Conservation (phyloP, 1,140 invertebrate species). For the Drosophila jambulina region DNA sequence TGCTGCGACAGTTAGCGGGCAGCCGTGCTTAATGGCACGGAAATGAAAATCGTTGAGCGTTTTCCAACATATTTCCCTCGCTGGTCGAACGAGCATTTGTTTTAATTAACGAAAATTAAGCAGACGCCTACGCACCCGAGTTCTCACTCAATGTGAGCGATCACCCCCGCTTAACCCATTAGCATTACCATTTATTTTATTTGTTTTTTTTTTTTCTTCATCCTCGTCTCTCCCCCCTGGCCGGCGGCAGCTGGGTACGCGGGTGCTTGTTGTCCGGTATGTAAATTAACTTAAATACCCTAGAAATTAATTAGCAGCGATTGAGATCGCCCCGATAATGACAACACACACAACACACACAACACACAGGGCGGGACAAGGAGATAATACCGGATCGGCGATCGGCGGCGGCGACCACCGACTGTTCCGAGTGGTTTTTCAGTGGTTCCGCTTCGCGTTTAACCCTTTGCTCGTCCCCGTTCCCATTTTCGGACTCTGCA, state of each 20-base stretch:
- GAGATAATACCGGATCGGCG: conserved; percentile 4
- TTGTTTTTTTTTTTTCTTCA: not conserved
- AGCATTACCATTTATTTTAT: conserved; percentile 8
- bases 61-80: conserved; percentile 43
- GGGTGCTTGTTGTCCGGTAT: conserved; percentile 74
- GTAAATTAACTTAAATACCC: conserved; percentile 83
- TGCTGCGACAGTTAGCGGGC: conserved; percentile 39
- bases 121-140: conserved; percentile 22
- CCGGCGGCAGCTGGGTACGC: conserved; percentile 43
- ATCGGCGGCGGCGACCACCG: conserved; percentile 59
- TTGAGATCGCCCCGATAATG: conserved; percentile 77
- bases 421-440: conserved; percentile 59
- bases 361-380: not conserved
- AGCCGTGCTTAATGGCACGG: conserved; percentile 71
- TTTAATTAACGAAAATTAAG: conserved; percentile 81
- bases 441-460: conserved; percentile 49
- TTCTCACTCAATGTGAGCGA: conserved; percentile 9
- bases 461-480: conserved; percentile 46
- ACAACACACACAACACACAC: conserved; percentile 52
- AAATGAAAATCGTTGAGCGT: conserved; percentile 63
- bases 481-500: not conserved
- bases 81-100: conserved; percentile 57
- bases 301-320: conserved; percentile 84
- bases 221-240: not conserved
- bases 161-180: conserved; percentile 8